Evolutionary conservation across 2,113 vertebrate species (phyloP).

Genomic region (Brachirus orientalis): DNA sequence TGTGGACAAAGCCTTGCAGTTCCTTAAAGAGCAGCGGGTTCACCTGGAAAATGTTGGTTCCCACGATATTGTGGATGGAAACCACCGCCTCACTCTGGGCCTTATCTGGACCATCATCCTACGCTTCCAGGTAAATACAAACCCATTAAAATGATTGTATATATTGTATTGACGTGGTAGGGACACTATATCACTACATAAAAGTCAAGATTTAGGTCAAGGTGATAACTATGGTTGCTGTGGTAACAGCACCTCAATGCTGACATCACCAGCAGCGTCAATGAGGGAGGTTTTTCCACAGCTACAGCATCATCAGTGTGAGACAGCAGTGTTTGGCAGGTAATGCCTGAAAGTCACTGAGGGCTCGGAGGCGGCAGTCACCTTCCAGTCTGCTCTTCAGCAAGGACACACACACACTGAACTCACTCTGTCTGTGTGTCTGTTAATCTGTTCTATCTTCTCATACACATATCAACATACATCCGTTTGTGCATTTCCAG

Average conservation of each 20-base stretch:
- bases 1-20: conserved; percentile 95
- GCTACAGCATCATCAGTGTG: conserved; percentile 57
- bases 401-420: conserved; percentile 57
- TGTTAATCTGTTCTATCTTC: not conserved
- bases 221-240: not conserved
- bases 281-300: conserved; percentile 18
- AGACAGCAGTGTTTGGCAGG: conserved; percentile 38
- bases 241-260: conserved; percentile 2
- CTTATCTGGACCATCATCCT: conserved; percentile 98
- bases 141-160: not conserved
- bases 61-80: conserved; percentile 95
- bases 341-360: conserved; percentile 60
- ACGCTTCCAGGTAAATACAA: conserved; percentile 89
- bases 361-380: conserved; percentile 25
- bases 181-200: not conserved
- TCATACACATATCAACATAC: too few species aligned
- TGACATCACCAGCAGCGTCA: conserved; percentile 32
- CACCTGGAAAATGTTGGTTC: conserved; percentile 97
- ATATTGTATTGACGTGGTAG: too few species aligned
- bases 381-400: conserved; percentile 45
- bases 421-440: not conserved
- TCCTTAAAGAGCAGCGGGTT: conserved; percentile 95
- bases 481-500: conserved; percentile 4
- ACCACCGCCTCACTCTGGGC: conserved; percentile 92
- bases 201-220: not conserved